Evolutionary conservation across 2,797 vertebrate genomes (phyloP).

Genomic region (Acomys russatus): DNA sequence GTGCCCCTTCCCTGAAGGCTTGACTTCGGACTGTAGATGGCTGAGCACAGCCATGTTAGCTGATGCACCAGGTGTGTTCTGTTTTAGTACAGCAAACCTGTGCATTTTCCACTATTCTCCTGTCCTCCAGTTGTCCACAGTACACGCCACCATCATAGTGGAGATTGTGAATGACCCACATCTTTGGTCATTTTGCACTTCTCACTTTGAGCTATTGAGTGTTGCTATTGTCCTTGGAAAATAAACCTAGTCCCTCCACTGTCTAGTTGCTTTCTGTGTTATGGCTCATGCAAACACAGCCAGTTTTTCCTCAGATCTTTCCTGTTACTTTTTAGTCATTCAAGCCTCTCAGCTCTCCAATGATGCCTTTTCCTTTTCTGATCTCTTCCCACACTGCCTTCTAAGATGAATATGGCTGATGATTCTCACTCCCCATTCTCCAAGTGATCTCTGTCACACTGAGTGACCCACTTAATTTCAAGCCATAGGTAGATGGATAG

Average conservation of each 20-base stretch:
- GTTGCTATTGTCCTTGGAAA: background rate
- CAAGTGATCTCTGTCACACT: rapidly evolving
- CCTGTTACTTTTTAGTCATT: too few relatives aligned
- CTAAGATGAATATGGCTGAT: rapidly evolving
- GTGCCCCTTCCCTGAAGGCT: too few relatives aligned
- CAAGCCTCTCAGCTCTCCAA: too few relatives aligned
- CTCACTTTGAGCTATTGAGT: rapidly evolving
- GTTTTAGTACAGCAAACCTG: background rate
- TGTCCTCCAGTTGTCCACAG: rapidly evolving
- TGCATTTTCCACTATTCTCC: too few relatives aligned
- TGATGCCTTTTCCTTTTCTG: background rate
- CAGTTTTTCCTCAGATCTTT: too few relatives aligned
- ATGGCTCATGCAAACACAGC: rapidly evolving
- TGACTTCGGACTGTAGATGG: too few relatives aligned
- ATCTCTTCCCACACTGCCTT: background rate
- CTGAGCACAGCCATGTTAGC: too few relatives aligned
- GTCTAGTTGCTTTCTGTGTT: rapidly evolving
- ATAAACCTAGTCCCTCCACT: too few relatives aligned
- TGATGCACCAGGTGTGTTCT: rapidly evolving
- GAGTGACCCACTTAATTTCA: background rate
- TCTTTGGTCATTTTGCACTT: too few relatives aligned
- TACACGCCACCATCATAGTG: background rate
- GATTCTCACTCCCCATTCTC: too few relatives aligned
- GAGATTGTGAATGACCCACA: rapidly evolving
- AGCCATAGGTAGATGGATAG: background rate